These are phyloP conservation scores for Lampropteryx suffumata DNA, from an alignment of 2,888 invertebrate species.

Conservation along the genomic window DNA sequence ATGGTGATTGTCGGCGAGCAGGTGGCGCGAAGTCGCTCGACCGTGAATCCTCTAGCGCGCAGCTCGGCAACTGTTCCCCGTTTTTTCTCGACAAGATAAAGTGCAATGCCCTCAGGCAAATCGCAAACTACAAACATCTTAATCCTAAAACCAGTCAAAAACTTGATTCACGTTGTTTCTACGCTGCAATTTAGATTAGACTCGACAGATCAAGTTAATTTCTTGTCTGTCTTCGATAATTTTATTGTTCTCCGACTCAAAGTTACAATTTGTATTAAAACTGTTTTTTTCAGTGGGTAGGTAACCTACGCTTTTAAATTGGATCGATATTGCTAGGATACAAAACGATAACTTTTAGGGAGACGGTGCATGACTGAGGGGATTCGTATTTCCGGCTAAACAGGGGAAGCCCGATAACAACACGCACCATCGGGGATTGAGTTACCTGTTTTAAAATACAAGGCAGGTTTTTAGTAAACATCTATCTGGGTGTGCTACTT, in stretches of 20 bases:
- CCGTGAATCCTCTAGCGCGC: conserved; percentile 75
- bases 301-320: conserved; percentile 17
- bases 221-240: background rate
- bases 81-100: conserved; percentile 63
- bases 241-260: no score
- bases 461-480: conserved; percentile 20
- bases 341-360: conserved; percentile 62
- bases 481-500: conserved; percentile 40
- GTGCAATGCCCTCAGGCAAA: conserved; percentile 67
- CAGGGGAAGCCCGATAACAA: conserved; percentile 58
- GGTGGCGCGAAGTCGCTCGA: conserved; percentile 72
- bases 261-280: no score
- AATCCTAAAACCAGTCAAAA: conserved; percentile 22
- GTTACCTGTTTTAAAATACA: conserved; percentile 24
- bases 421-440: conserved; percentile 29
- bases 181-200: conserved; percentile 13
- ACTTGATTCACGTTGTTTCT: conserved; percentile 25
- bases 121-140: conserved; percentile 34
- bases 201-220: conserved; percentile 31
- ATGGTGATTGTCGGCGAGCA: conserved; percentile 49
- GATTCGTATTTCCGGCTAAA: conserved; percentile 71
- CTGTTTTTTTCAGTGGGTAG: no score
- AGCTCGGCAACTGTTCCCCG: conserved; percentile 67
- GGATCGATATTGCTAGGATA: conserved; percentile 76
- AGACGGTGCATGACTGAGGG: conserved; percentile 50